Base-by-base conservation (phyloP, 2,113 vertebrate genomes). In the Cheirogaleus medius region DNA sequence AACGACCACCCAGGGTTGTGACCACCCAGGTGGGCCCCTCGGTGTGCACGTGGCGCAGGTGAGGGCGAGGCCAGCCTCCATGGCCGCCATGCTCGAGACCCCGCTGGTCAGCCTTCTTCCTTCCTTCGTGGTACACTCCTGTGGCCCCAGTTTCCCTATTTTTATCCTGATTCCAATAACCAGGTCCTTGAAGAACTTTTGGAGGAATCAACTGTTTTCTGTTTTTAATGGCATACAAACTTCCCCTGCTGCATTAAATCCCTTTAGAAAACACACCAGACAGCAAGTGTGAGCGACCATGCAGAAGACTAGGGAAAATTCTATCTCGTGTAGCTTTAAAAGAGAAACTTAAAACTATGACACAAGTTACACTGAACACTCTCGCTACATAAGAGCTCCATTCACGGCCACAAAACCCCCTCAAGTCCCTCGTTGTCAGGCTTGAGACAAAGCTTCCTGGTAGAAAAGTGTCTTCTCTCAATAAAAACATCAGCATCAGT, bases 361-460 rank as follows among this genome's bases (percentile, higher is more conserved):
- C 76, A 97, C 2, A 37, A 97, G 87, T n/a, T 74, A 93, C 3
- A 90, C 68, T 68, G 29, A 18, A 74, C 87, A 68, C 92, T 12
- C 5, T 18, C 73, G 84, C 86, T 71, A 0, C 0, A 0, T 7
- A 6, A 60, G 25, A 0, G 3, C 1, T 3, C 27, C 42, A 0
- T 7, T 9, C 8, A 25, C 29, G 1, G 44, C 44, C 82, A n/a
- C 1, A 37, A 39, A 49, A 9, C 29, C 37, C 69, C 49, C 3
- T 20, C 4, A 2, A 37, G 63, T 25, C 4, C 2, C 15, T 47
- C 2, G 39, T 1, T 9, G 14, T 1, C 14, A 29, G 74, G 90
- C 52, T 54, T 3, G 9, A 4, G 63, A 20, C 14, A 27, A 4
- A 56, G 56, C 32, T 34, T 63, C 4, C 0, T 0, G 32, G 80